phyloP scores from a whole-genome alignment of 2,797 vertebrate genomes.

The Orientallactaga sibirica region DNA sequence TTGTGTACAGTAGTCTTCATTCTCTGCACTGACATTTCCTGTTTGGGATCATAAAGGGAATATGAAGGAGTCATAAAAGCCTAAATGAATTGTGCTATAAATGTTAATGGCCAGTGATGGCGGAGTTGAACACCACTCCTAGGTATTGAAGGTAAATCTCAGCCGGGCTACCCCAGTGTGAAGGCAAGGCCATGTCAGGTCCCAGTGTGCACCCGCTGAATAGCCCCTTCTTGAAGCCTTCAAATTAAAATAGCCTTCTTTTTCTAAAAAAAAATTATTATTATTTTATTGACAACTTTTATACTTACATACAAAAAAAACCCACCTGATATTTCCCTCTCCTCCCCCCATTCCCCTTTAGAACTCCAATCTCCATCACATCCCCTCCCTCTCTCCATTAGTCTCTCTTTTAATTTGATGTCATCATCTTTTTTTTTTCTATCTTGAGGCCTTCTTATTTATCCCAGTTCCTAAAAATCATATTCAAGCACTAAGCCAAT shows the following conservation, averaged over 20 bases:
- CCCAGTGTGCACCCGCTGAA: slow-evolving; percentile 10
- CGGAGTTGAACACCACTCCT: slow-evolving; percentile 37
- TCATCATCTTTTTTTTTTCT: no score
- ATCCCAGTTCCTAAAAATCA: no score
- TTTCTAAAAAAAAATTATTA: background rate
- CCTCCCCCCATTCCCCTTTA: no score
- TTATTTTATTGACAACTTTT: no score
- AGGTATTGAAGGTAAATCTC: slow-evolving; percentile 63
- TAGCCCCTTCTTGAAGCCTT: background rate
- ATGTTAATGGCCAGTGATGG: slow-evolving; percentile 71
- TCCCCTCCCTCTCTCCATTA: no score
- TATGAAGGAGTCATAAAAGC: slow-evolving; percentile 76
- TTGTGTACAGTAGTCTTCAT: slow-evolving; percentile 46
- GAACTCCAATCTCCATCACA: no score
- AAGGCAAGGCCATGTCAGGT: slow-evolving; percentile 31
- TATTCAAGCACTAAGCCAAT: no score
- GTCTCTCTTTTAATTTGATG: no score
- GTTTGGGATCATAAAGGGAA: slow-evolving; percentile 79
- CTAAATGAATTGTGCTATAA: slow-evolving; percentile 83
- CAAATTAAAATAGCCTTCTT: background rate
- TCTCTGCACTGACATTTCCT: slow-evolving; percentile 68
- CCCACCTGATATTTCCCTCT: no score
- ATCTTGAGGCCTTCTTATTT: no score
- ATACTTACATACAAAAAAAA: no score
- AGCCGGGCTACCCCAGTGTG: slow-evolving; percentile 3